Evolutionary conservation across 2,113 vertebrate genomes (phyloP), one percentile per base, ranked within the genome.

Genomic region (Datnioides undecimradiatus): DNA sequence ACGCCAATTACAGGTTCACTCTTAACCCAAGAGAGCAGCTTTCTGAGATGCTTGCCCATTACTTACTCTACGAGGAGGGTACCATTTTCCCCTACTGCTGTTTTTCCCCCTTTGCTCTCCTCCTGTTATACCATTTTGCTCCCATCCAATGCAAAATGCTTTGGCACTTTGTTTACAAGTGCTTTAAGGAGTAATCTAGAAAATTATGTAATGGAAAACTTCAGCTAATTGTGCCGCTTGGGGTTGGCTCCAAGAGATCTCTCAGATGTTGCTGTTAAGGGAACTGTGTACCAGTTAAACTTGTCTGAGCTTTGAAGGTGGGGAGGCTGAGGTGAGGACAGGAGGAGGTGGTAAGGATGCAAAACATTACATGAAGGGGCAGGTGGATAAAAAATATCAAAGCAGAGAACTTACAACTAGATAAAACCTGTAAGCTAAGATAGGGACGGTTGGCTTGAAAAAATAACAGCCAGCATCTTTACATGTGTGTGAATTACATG

Each of bases 191-290:
- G 80, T 79, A 80, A 88, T 90, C 84, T 80, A 82, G 81, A 91
- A 84, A 84, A 90, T 92, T 66, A 93, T 87, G 89, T 87, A 68
- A 94, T 90, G 91, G 92, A 94, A 93, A 94, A 91, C 86, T 81
- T 89, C 49, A 43, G 76, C 86, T 95, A 95, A 95, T 95, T 95
- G 93, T 80, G 86, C 88, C 88, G 6, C 90, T 86, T 84, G 91
- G 91, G 92, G 86, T 82, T 87, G 78, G 82, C 85, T 92, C 88
- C 88, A 85, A 60, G 72, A 79, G 84, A 85, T 87, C 76, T 76
- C 90, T 92, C 72, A 90, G 86, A 92, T 89, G 88, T 85, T 91
- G 83, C 83, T 90, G 92, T 93, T 93, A 90, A 67, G 92, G 92
- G 93, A 93, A 66, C 71, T 54, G 79, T 79, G 85, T 54, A 90